A percentile compares a stretch with the other conserved stretches of the same genome.
These are phyloP conservation scores for Mirounga angustirostris DNA, from an alignment of 2,113 vertebrate species.

Conservation along the genomic window DNA sequence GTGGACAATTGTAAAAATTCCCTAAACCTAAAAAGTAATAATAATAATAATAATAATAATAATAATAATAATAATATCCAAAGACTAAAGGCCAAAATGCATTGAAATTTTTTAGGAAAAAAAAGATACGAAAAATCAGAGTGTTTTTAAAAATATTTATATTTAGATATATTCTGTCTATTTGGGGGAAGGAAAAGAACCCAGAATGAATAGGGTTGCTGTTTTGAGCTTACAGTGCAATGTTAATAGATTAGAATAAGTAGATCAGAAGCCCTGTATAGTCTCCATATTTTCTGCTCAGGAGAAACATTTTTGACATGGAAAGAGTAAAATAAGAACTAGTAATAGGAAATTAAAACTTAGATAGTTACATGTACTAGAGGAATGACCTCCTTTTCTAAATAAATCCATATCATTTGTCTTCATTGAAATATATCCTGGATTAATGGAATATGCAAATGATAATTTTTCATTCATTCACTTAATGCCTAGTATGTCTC, in stretches of 20 bases:
- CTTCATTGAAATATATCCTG: not conserved
- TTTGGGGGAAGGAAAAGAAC: not conserved
- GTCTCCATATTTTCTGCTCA: not conserved
- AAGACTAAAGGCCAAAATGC: not conserved
- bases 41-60: too few species aligned
- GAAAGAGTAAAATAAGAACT: not conserved
- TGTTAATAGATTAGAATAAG: not conserved
- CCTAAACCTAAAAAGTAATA: not conserved
- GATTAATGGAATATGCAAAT: not conserved
- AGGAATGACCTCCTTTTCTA: not conserved
- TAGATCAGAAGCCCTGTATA: not conserved
- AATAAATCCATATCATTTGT: not conserved
- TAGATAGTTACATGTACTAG: not conserved
- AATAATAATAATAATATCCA: not conserved
- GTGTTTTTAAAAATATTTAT: not conserved
- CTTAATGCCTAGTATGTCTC: not conserved
- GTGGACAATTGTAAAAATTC: not conserved
- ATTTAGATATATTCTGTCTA: not conserved
- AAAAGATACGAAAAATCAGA: not conserved
- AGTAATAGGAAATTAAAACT: constrained; percentile 18
- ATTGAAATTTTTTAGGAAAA: not conserved
- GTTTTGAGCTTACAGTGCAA: not conserved
- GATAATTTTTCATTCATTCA: not conserved
- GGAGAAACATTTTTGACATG: not conserved
- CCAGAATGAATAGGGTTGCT: not conserved